These are phyloP conservation scores for Streblospio benedicti DNA, from an alignment of 1,140 invertebrate genomes.

Conservation along the genomic window DNA sequence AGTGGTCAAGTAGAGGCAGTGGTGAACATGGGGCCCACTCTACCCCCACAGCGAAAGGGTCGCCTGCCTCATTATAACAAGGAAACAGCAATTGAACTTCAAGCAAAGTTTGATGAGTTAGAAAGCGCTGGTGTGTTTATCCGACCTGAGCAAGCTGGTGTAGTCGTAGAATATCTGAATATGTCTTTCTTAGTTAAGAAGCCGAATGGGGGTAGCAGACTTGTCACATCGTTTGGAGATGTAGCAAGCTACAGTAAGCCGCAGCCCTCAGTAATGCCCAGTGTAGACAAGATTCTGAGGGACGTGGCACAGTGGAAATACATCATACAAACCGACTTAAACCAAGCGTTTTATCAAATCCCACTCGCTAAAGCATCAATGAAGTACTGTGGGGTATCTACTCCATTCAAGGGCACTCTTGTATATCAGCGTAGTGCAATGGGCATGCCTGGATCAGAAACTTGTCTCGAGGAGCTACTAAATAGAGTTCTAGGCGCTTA, in stretches of 20 bases:
- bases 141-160: constrained; percentile 16
- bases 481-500: constrained; percentile 12
- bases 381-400: constrained; percentile 19
- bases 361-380: too few relatives aligned
- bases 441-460: constrained; percentile 7
- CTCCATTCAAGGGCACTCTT: constrained; percentile 14
- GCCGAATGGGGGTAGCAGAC: constrained; percentile 13
- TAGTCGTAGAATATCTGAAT: constrained; percentile 15
- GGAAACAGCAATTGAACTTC: constrained; percentile 9
- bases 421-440: constrained; percentile 18
- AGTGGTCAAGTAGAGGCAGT: background rate
- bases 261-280: constrained; percentile 19
- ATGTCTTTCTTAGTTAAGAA: constrained; percentile 20
- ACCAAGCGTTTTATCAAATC: too few relatives aligned
- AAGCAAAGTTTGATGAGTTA: constrained; percentile 19
- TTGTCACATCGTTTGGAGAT: constrained; percentile 23
- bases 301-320: constrained; percentile 14
- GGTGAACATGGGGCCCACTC: constrained; percentile 4
- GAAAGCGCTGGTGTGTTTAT: constrained; percentile 19
- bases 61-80: constrained; percentile 18
- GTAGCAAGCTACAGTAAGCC: constrained; percentile 17
- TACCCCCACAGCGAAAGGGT: constrained; percentile 6
- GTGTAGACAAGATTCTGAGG: constrained; percentile 14
- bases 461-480: background rate
- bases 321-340: too few relatives aligned